Percentiles rank a stretch among this genome's conserved stretches.
Conservation (phyloP, 2,797 vertebrate species). For the Clamator glandarius region DNA sequence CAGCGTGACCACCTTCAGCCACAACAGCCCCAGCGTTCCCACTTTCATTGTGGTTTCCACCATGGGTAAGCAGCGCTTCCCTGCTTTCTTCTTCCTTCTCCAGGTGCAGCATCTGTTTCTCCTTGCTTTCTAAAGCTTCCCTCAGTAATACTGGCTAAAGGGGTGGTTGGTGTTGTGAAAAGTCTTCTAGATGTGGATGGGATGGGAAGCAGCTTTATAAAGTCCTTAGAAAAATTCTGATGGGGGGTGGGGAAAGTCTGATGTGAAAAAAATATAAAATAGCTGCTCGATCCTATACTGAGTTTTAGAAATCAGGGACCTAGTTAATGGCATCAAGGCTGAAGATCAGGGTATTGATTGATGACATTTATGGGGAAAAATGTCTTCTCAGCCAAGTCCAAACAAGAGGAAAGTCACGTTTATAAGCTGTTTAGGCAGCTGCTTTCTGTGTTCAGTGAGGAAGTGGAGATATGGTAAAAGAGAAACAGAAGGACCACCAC, state of each 20-base stretch:
- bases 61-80: slow-evolving; percentile 78
- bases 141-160: background rate
- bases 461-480: background rate
- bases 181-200: background rate
- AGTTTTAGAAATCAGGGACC: background rate
- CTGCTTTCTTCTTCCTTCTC: background rate
- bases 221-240: background rate
- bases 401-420: background rate
- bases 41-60: slow-evolving; percentile 87
- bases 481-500: background rate
- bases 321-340: background rate
- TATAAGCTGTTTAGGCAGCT: background rate
- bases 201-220: background rate
- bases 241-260: background rate
- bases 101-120: background rate
- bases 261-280: background rate
- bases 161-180: background rate
- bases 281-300: background rate
- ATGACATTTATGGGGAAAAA: background rate
- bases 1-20: slow-evolving; percentile 91
- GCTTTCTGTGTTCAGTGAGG: background rate
- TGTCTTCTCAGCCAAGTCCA: background rate
- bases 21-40: slow-evolving; percentile 86
- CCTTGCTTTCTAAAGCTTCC: background rate
- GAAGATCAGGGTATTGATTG: background rate